Evolutionary conservation across 2,113 vertebrate species (phyloP).

Genomic region (Lamprologus sp.): DNA sequence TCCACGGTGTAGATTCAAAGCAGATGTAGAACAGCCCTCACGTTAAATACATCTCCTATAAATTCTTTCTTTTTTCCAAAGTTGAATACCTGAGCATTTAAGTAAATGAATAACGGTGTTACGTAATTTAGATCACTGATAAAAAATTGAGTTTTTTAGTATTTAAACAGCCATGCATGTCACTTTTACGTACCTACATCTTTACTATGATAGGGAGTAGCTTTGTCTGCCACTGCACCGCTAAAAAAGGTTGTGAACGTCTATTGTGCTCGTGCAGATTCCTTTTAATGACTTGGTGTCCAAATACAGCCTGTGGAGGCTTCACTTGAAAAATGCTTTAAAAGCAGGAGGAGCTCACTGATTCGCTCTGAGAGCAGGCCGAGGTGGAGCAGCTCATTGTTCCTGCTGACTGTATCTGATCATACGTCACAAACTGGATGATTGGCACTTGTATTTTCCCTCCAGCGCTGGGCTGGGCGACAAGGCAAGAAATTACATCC

Average conservation of each 20-base stretch:
- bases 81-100: background rate
- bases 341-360: background rate
- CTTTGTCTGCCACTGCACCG: accelerated
- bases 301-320: background rate
- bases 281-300: background rate
- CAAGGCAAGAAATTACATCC: background rate
- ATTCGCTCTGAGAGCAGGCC: background rate
- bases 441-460: background rate
- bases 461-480: background rate
- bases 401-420: background rate
- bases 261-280: background rate
- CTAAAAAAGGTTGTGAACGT: background rate
- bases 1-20: background rate
- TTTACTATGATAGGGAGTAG: background rate
- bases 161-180: background rate
- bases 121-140: background rate
- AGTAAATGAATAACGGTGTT: background rate
- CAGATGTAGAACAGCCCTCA: background rate
- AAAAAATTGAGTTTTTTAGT: background rate
- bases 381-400: background rate
- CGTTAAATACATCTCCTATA: background rate
- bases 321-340: background rate
- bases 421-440: background rate
- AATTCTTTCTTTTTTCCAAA: background rate
- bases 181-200: background rate